phyloP scores from a whole-genome alignment of 1,140 invertebrate genomes.

The Oscheius sp. region DNA sequence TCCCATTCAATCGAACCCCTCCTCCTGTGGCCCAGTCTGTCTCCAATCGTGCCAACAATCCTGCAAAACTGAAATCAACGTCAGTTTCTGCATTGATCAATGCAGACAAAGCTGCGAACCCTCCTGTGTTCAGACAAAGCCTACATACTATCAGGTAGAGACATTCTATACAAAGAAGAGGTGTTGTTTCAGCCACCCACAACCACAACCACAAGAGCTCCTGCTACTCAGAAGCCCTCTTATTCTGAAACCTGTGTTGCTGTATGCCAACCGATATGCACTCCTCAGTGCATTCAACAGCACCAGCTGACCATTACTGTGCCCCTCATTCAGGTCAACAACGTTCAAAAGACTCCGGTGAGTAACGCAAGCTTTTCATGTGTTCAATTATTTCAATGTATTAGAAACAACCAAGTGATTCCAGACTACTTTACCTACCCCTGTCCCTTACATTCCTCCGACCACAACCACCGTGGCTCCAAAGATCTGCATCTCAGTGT shows the following conservation, averaged over 20 bases:
- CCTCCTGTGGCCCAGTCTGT: slow-evolving; percentile 12
- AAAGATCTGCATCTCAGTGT: background rate
- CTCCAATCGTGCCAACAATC: slow-evolving; percentile 12
- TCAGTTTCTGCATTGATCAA: slow-evolving; percentile 5
- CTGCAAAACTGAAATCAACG: slow-evolving; percentile 7
- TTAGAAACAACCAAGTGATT: too few species aligned
- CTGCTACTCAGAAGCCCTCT: slow-evolving; percentile 4
- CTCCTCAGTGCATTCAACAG: too few species aligned
- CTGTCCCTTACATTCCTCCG: background rate
- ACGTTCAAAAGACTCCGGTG: too few species aligned
- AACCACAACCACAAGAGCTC: background rate
- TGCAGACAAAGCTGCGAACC: slow-evolving; percentile 16
- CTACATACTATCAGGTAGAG: background rate
- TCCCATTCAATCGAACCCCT: slow-evolving; percentile 8
- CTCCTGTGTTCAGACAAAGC: slow-evolving; percentile 2
- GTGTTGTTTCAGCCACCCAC: slow-evolving; percentile 4
- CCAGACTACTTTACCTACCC: background rate
- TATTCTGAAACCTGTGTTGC: too few species aligned
- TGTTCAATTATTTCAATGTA: too few species aligned
- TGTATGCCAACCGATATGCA: too few species aligned
- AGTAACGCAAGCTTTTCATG: too few species aligned
- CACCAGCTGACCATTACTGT: too few species aligned
- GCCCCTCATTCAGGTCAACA: too few species aligned
- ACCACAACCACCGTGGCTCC: slow-evolving; percentile 7
- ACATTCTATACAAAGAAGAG: background rate